Evolutionary conservation across 2,888 invertebrate genomes (phyloP).

Genomic region (Thelaira solivaga): DNA sequence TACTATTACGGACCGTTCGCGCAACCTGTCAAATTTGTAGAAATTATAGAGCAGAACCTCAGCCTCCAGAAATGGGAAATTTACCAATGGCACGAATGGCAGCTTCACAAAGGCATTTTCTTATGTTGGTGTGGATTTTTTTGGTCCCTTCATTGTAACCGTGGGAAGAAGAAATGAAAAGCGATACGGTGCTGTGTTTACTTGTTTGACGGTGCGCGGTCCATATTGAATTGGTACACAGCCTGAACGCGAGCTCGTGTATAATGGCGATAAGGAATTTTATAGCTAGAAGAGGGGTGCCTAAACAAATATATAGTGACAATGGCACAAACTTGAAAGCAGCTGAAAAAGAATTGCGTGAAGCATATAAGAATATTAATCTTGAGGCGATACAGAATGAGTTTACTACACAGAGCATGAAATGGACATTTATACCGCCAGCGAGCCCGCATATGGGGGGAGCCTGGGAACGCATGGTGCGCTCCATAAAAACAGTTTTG

Average conservation of each 20-base stretch:
- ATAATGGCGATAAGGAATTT: constrained; percentile 35
- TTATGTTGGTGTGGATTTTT: constrained; percentile 39
- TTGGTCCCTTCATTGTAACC: constrained; percentile 48
- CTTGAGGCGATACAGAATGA: background rate
- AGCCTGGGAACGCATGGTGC: background rate
- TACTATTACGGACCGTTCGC: constrained; percentile 42
- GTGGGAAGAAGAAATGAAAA: constrained; percentile 19
- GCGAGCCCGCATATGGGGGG: background rate
- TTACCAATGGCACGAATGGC: constrained; percentile 52
- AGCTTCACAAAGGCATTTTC: constrained; percentile 36
- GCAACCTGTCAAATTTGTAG: constrained; percentile 43
- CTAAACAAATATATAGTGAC: constrained; percentile 13
- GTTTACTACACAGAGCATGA: background rate
- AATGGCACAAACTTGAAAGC: background rate
- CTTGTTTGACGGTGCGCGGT: constrained; percentile 23
- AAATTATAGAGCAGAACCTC: constrained; percentile 29
- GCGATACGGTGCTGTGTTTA: constrained; percentile 51
- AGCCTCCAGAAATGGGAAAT: constrained; percentile 54
- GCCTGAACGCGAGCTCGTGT: constrained; percentile 11
- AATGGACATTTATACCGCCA: background rate
- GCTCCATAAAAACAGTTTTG: constrained; percentile 4
- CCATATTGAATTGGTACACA: constrained; percentile 11
- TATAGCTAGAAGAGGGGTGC: constrained; percentile 18
- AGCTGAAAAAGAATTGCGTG: background rate
- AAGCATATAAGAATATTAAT: background rate